A percentile compares a stretch with the other conserved stretches of the same genome.
phyloP scores from a whole-genome alignment of 2,797 vertebrate species.

The Buceros bicornis region DNA sequence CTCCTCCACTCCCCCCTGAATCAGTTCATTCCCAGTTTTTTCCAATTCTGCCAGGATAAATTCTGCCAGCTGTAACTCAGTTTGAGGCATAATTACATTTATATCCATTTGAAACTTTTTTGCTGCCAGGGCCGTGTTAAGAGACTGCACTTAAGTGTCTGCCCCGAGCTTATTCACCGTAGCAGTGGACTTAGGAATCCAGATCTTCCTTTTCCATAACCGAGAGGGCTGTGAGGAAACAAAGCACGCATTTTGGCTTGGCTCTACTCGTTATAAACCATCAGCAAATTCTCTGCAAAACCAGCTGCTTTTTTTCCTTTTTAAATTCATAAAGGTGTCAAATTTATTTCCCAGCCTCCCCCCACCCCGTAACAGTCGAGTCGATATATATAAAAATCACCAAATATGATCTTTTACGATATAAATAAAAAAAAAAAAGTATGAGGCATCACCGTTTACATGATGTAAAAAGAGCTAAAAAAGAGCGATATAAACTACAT shows the following conservation, averaged over 20 bases:
- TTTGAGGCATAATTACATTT: slow-evolving; percentile 5
- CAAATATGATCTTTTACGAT: slow-evolving; percentile 84
- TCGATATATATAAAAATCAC: slow-evolving; percentile 87
- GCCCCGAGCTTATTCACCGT: not conserved
- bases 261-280: slow-evolving; percentile 80
- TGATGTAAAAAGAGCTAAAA: slow-evolving; percentile 85
- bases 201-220: not conserved
- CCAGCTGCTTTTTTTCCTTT: slow-evolving; percentile 90
- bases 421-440: slow-evolving; percentile 89
- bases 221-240: slow-evolving; percentile 62
- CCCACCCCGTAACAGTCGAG: slow-evolving; percentile 84
- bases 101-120: not conserved
- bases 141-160: not conserved
- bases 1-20: not conserved
- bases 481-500: slow-evolving; percentile 88
- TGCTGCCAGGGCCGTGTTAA: not conserved
- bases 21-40: not conserved
- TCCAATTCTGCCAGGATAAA: not conserved
- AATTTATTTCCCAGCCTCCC: slow-evolving; percentile 61
- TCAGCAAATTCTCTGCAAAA: slow-evolving; percentile 90
- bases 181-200: not conserved
- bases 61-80: not conserved
- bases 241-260: slow-evolving; percentile 46
- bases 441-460: slow-evolving; percentile 89
- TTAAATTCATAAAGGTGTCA: slow-evolving; percentile 81